A percentile compares a stretch with the other conserved stretches of the same genome.
Conservation (phyloP, 2,797 vertebrate genomes). For the Potorous gilbertii region DNA sequence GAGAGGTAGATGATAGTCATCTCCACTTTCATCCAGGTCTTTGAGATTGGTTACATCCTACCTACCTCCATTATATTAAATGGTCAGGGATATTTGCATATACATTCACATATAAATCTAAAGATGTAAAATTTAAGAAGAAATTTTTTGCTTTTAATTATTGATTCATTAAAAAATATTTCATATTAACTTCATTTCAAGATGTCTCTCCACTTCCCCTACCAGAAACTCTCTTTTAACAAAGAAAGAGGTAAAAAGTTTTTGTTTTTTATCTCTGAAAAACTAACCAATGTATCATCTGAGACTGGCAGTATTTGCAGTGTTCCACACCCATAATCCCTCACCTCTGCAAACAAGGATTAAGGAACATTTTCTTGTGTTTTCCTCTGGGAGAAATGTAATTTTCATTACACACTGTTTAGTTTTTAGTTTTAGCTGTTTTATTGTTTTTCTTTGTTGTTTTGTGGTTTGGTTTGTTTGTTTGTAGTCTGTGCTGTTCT, state of each 20-base stretch:
- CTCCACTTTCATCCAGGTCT: too few relatives aligned
- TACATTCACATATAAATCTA: too few relatives aligned
- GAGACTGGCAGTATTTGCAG: neutral
- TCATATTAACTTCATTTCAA: neutral
- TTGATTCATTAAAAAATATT: neutral
- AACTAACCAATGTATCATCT: neutral
- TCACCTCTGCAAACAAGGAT: neutral
- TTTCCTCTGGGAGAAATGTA: neutral
- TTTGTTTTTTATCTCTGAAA: neutral
- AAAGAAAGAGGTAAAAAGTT: too few relatives aligned
- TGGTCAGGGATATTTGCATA: too few relatives aligned
- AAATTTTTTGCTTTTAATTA: neutral
- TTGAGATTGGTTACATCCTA: too few relatives aligned
- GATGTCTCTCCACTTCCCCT: neutral
- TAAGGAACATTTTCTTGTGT: neutral
- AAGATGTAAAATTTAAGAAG: too few relatives aligned
- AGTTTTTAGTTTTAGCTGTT: neutral
- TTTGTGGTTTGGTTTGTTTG: too few relatives aligned
- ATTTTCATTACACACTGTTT: neutral
- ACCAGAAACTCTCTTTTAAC: neutral
- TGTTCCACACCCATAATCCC: neutral
- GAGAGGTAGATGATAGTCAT: too few relatives aligned
- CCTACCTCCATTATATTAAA: too few relatives aligned
- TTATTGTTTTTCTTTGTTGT: too few relatives aligned
- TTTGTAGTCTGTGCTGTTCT: neutral